Evolutionary conservation across 2,888 invertebrate genomes (phyloP).

Genomic region (Oscheius sp.): DNA sequence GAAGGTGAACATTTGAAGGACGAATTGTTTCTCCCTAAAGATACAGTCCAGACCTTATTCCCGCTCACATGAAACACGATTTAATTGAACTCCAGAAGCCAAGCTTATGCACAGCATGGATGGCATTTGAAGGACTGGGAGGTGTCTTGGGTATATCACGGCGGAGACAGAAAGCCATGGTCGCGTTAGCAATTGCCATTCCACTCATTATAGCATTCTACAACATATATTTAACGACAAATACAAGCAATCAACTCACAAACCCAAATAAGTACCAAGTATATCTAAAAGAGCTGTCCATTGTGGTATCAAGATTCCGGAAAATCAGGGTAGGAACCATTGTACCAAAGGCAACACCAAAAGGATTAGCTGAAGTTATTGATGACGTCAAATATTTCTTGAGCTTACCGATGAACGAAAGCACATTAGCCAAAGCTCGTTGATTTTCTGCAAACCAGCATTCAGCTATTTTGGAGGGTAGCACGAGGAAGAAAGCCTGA

Average conservation of each 20-base stretch:
- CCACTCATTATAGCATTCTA: constrained; percentile 50
- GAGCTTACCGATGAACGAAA: constrained; percentile 65
- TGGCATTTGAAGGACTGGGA: constrained; percentile 65
- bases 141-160: constrained; percentile 63
- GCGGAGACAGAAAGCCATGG: constrained; percentile 44
- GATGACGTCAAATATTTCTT: no score
- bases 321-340: constrained; percentile 61
- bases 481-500: constrained; percentile 69
- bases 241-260: constrained; percentile 31
- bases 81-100: constrained; percentile 50
- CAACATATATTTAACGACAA: constrained; percentile 5
- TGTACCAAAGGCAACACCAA: constrained; percentile 68
- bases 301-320: neutral
- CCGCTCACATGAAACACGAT: constrained; percentile 41
- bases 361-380: constrained; percentile 65
- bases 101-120: constrained; percentile 47
- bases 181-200: constrained; percentile 45
- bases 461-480: constrained; percentile 69
- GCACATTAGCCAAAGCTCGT: constrained; percentile 69
- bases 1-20: constrained; percentile 66
- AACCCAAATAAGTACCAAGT: constrained; percentile 45
- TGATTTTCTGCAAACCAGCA: constrained; percentile 70
- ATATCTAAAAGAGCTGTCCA: neutral
- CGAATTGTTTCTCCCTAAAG: constrained; percentile 54
- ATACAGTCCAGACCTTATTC: neutral